These are phyloP conservation scores for Frieseomelitta varia DNA, from an alignment of 1,140 invertebrate species.

Conservation along the genomic window DNA sequence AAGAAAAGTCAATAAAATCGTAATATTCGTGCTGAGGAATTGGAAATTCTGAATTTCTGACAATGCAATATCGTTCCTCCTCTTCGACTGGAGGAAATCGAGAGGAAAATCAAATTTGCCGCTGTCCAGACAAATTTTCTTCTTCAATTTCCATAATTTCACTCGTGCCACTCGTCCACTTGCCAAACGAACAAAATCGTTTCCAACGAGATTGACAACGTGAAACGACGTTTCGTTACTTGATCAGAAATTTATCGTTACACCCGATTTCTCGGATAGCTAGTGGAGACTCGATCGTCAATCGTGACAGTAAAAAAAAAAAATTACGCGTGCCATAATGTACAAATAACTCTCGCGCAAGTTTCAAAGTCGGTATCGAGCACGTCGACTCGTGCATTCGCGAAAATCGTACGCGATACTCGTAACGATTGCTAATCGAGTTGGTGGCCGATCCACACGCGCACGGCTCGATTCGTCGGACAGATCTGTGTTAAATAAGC, in stretches of 20 bases:
- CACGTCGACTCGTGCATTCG: slow-evolving; percentile 1
- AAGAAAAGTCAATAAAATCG: background rate
- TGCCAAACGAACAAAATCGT: background rate
- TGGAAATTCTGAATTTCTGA: background rate
- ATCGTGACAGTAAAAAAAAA: slow-evolving; percentile 8
- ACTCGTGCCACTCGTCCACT: too few relatives aligned
- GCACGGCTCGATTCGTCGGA: background rate
- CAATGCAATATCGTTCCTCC: background rate
- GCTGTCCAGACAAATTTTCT: too few relatives aligned
- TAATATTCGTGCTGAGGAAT: background rate
- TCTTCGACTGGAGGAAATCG: background rate
- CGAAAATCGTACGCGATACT: slow-evolving; percentile 35
- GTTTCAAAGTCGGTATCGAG: slow-evolving; percentile 1
- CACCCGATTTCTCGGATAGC: background rate
- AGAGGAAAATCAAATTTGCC: background rate
- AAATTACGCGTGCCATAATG: slow-evolving; percentile 26
- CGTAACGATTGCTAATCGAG: slow-evolving; percentile 43
- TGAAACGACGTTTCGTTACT: background rate
- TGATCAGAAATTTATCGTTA: background rate
- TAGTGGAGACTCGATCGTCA: slow-evolving; percentile 2
- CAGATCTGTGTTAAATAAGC: slow-evolving; percentile 49
- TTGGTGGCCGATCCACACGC: background rate
- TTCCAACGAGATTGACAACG: background rate
- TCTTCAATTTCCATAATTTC: too few relatives aligned
- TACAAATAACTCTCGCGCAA: background rate